These are phyloP conservation scores for Eilema depressum DNA, from an alignment of 2,888 invertebrate genomes.

Conservation along the genomic window DNA sequence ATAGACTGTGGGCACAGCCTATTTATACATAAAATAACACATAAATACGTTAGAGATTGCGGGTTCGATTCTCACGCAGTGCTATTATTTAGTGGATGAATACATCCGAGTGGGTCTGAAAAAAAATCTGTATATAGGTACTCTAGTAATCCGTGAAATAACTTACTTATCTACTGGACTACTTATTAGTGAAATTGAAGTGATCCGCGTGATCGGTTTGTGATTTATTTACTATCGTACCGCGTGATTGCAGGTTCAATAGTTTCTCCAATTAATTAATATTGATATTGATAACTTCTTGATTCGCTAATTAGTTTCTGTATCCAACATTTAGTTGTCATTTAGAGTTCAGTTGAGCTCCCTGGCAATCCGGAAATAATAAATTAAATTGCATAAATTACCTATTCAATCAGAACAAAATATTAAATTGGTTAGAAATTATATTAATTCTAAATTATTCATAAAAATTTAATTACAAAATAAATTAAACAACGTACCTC, in stretches of 20 bases:
- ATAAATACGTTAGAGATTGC: not conserved
- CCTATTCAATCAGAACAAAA: no score
- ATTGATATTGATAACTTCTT: constrained; percentile 55
- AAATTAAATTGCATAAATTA: no score
- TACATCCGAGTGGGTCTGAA: not conserved
- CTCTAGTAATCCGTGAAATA: no score
- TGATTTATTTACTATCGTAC: constrained; percentile 47
- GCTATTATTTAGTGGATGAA: not conserved
- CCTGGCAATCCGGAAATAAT: constrained; percentile 40
- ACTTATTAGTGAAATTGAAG: constrained; percentile 13
- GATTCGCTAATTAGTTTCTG: constrained; percentile 48
- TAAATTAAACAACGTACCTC: constrained; percentile 14
- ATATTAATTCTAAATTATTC: constrained; percentile 6
- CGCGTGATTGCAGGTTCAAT: constrained; percentile 54
- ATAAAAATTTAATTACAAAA: constrained; percentile 14
- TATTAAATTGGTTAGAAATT: constrained; percentile 26
- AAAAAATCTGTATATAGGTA: no score
- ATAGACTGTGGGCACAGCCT: no score
- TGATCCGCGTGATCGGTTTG: constrained; percentile 39
- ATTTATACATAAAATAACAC: no score
- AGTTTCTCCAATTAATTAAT: constrained; percentile 41
- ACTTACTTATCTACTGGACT: no score
- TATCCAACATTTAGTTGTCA: constrained; percentile 74
- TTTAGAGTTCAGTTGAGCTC: constrained; percentile 70
- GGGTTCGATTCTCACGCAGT: not conserved